Evolutionary conservation across 2,113 vertebrate genomes (phyloP).

Genomic region (Gopherus evgoodei): DNA sequence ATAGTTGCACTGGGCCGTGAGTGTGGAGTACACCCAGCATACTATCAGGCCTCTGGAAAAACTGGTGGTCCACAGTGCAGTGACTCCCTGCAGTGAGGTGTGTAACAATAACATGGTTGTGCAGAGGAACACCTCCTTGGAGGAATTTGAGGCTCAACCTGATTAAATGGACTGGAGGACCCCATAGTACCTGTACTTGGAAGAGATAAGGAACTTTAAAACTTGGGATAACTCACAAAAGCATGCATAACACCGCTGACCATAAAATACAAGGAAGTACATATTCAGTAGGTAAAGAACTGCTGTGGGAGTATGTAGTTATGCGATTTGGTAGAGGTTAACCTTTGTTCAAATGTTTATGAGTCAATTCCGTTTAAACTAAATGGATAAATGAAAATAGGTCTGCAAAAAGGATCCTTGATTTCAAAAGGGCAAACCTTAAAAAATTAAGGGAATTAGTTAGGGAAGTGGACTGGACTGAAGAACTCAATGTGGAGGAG

Average conservation of each 20-base stretch:
- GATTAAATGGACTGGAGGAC: background rate
- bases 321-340: background rate
- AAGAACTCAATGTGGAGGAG: too few species aligned
- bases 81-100: background rate
- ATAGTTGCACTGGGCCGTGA: background rate
- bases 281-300: background rate
- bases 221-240: background rate
- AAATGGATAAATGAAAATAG: too few species aligned
- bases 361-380: too few species aligned
- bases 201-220: background rate
- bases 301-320: background rate
- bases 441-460: too few species aligned
- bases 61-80: accelerated
- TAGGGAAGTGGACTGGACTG: too few species aligned
- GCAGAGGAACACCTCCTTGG: background rate
- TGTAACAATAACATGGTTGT: background rate
- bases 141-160: background rate
- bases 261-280: background rate
- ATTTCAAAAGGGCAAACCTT: too few species aligned
- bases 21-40: background rate
- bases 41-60: background rate
- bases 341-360: too few species aligned
- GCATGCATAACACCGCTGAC: background rate
- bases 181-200: background rate
- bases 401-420: too few species aligned